Evolutionary conservation across 92 coral and sea anemone genomes (phyloP), one percentile per base, ranked within the genome.

Genomic region (Scolanthus callimorphus): DNA sequence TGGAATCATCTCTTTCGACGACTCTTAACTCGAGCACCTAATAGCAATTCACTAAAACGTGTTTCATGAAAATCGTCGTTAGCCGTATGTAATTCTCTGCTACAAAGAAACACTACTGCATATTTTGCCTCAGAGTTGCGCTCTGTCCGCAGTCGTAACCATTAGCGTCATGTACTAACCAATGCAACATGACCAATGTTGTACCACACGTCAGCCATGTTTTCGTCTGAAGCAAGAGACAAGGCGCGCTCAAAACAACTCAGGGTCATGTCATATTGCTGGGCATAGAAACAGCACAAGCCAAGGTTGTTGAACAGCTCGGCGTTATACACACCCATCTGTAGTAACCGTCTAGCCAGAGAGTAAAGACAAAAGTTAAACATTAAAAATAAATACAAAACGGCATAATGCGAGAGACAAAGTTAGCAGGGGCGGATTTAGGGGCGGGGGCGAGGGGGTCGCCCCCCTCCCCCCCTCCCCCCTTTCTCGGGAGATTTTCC

Each of bases 171-270:
- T n/a, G n/a, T n/a, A n/a, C 81, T 60, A 56, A 88, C 98, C 92
- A 92, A 61, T n/a, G 98, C 98, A 1, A 92, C 90, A 62, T 92
- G 98, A 0, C 98, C 98, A 29, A 92, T 88, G 67, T 92, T 92
- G 69, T 92, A 92, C 98, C 98, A 92, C 10, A 92, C 98, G 51
- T 92, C 98, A 22, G 90, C 84, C 96, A 92, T 84, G 71, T 85
- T 92, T 63, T 92, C 98, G 51, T 92, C 98, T 25, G 98, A 76
- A 41, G 98, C 90, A 19, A 92, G 66, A 20, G 89, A 69, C 67
- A 92, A 52, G 9, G 98, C 96, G 31, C 98, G 88, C 60, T 88
- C 96, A 31, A 92, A 92, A 31, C 98, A 92, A 72, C 79, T 92
- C 39, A 92, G 80, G 1, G 96, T 81, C 98, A 92, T 92, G 66